Percentiles rank a stretch among this genome's conserved stretches.
These are phyloP conservation scores for Dromaius novaehollandiae DNA, from an alignment of 2,113 vertebrate genomes.

Conservation along the genomic window DNA sequence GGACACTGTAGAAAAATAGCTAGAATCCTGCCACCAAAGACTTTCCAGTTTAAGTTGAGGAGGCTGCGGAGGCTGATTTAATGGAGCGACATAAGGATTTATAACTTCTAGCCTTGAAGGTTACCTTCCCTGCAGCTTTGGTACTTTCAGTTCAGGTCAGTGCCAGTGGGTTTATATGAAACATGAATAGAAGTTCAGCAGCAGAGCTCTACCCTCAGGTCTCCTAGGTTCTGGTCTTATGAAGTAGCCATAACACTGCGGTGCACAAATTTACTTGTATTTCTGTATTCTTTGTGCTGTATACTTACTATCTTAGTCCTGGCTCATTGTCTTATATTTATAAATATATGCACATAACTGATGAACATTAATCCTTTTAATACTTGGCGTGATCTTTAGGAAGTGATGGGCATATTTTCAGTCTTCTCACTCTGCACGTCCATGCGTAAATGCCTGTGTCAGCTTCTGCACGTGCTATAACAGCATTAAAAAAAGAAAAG, in stretches of 20 bases:
- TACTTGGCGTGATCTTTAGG: background rate
- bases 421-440: background rate
- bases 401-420: background rate
- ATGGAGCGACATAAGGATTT: background rate
- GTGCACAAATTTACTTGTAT: background rate
- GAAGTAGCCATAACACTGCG: background rate
- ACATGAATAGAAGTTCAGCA: background rate
- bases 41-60: background rate
- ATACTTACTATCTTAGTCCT: background rate
- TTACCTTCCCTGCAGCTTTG: constrained; percentile 3
- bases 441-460: background rate
- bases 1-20: background rate
- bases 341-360: background rate
- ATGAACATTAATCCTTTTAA: background rate
- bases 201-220: background rate
- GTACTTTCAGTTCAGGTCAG: background rate
- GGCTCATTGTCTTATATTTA: background rate
- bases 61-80: background rate
- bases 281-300: background rate
- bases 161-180: constrained; percentile 13
- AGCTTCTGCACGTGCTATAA: background rate
- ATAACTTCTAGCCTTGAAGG: background rate
- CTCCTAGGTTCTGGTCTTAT: background rate
- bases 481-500: background rate
- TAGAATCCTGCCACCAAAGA: background rate